phyloP scores from a whole-genome alignment of 1,140 invertebrate species.

The Calosoma granatense region DNA sequence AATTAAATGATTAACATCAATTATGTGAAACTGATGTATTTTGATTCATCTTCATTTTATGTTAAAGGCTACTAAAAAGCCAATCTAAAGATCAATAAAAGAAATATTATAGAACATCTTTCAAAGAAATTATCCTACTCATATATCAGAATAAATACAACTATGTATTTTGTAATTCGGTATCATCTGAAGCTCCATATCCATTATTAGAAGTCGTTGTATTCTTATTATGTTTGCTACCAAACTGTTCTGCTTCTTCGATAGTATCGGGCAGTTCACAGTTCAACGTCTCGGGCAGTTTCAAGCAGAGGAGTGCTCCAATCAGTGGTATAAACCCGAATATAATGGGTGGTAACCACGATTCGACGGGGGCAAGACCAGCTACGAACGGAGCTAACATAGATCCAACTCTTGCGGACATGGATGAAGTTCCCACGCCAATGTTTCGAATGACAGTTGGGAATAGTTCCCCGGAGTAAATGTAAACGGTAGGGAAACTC shows the following conservation, averaged over 20 bases:
- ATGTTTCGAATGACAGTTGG: conserved; percentile 57
- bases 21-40: too few species aligned
- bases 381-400: conserved; percentile 55
- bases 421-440: conserved; percentile 53
- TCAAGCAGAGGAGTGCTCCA: conserved; percentile 49
- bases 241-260: conserved; percentile 65
- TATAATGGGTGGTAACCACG: conserved; percentile 52
- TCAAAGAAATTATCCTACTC: too few species aligned
- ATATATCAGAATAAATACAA: neutral
- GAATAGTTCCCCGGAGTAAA: conserved; percentile 57
- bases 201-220: neutral
- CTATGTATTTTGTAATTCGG: neutral
- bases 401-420: conserved; percentile 56
- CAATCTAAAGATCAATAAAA: too few species aligned
- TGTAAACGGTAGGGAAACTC: conserved; percentile 53
- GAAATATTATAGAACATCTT: too few species aligned
- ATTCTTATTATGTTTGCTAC: conserved; percentile 19
- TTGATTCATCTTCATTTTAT: too few species aligned
- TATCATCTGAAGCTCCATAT: neutral
- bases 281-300: conserved; percentile 66
- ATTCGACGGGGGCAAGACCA: conserved; percentile 29
- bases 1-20: too few species aligned
- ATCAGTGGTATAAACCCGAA: conserved; percentile 56
- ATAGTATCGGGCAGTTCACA: conserved; percentile 63
- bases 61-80: too few species aligned